phyloP scores from a whole-genome alignment of 2,113 vertebrate species.

The Xenus cinereus region DNA sequence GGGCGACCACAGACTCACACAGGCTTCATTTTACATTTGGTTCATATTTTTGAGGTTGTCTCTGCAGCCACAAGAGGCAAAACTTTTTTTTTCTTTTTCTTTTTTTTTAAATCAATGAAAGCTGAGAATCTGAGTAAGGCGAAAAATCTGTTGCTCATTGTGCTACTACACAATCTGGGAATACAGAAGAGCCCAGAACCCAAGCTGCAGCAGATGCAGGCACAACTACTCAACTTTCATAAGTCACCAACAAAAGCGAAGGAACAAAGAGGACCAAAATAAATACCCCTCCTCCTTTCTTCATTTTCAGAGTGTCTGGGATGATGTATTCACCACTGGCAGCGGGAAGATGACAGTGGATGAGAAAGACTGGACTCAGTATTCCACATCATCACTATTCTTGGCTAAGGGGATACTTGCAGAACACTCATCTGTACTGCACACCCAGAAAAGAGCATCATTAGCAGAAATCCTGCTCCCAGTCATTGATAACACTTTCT shows the following conservation, averaged over 20 bases:
- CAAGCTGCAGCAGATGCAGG: neutral
- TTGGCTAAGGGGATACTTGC: neutral
- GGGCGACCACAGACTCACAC: neutral
- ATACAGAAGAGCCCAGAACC: neutral
- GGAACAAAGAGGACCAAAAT: neutral
- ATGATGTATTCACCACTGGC: neutral
- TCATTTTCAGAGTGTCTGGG: neutral
- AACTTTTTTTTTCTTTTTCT: neutral
- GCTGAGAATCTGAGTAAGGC: neutral
- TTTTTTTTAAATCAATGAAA: slow-evolving; percentile 9
- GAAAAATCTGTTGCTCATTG: neutral
- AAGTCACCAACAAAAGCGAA: neutral
- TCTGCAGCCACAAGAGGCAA: slow-evolving; percentile 10
- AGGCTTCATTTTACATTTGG: slow-evolving; percentile 28
- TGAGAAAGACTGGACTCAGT: neutral
- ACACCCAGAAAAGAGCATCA: neutral
- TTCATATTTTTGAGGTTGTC: slow-evolving; percentile 41
- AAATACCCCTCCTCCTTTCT: neutral
- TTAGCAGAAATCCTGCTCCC: neutral
- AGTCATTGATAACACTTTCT: neutral
- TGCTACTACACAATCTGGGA: neutral
- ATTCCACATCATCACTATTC: neutral
- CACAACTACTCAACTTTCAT: neutral
- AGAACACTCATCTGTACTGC: neutral
- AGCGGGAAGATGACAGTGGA: neutral